These are phyloP conservation scores for Ispidina picta DNA, from an alignment of 2,797 vertebrate species.

Conservation along the genomic window DNA sequence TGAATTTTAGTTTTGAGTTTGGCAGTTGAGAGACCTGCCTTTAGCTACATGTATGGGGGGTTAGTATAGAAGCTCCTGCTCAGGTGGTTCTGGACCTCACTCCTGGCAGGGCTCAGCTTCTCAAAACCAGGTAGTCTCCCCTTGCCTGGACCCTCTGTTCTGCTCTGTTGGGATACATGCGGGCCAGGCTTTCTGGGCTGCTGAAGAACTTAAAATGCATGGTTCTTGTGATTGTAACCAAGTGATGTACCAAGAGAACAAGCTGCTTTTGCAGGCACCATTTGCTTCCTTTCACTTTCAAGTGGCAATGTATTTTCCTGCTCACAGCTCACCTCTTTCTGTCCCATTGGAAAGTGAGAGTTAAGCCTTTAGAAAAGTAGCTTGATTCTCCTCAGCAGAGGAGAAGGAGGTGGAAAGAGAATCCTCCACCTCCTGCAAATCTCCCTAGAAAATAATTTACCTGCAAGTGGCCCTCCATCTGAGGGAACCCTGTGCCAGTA, in stretches of 20 bases:
- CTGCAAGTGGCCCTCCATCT: background rate
- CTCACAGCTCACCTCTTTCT: background rate
- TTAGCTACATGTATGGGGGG: background rate
- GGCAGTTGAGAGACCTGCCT: background rate
- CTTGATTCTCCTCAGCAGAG: background rate
- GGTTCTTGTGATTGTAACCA: background rate
- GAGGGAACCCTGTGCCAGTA: background rate
- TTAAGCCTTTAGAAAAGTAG: background rate
- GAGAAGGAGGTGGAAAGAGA: background rate
- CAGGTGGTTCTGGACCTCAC: background rate
- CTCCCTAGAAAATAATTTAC: background rate
- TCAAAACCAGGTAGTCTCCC: background rate
- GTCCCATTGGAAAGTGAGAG: background rate
- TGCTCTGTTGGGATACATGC: background rate
- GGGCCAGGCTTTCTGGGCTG: background rate
- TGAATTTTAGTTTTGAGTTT: background rate
- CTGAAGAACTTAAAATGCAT: fast-evolving
- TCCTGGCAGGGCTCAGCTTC: background rate
- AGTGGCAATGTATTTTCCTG: background rate
- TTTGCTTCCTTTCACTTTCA: background rate
- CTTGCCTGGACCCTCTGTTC: background rate
- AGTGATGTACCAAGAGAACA: background rate
- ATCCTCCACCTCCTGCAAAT: background rate
- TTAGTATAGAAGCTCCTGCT: background rate
- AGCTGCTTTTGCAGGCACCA: background rate